Conservation (phyloP, 53 echinoderm and acorn worm genomes). For the Antedon mediterranea region DNA sequence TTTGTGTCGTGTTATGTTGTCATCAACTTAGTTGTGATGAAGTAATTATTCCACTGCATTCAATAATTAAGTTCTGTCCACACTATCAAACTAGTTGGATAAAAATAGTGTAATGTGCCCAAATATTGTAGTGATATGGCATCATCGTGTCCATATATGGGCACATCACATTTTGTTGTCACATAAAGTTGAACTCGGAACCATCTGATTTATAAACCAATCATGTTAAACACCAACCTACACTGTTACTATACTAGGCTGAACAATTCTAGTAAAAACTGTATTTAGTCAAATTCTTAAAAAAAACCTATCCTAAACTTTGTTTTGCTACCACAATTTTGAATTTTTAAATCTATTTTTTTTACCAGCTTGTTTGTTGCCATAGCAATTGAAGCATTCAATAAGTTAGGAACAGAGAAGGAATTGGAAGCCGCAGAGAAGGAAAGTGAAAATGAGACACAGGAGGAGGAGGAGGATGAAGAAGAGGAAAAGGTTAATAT, state of each 20-base stretch:
- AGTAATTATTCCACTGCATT: slow-evolving; percentile 79
- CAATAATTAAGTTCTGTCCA: too few relatives aligned
- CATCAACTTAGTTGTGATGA: slow-evolving; percentile 87
- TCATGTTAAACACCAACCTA: too few relatives aligned
- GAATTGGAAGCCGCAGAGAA: slow-evolving; percentile 41
- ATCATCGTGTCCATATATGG: too few relatives aligned
- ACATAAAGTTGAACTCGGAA: too few relatives aligned
- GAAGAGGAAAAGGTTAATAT: not conserved
- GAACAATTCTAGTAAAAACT: not conserved
- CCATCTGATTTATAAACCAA: too few relatives aligned
- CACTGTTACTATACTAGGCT: not conserved
- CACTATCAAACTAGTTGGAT: too few relatives aligned
- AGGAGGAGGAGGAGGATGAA: not conserved
- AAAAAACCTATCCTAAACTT: too few relatives aligned
- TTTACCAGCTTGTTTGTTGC: slow-evolving; percentile 80
- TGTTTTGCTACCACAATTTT: not conserved
- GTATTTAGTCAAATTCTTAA: not conserved
- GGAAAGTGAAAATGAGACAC: slow-evolving; percentile 1
- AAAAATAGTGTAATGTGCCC: too few relatives aligned
- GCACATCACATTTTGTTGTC: too few relatives aligned
- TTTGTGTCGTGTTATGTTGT: slow-evolving; percentile 64
- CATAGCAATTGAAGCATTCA: slow-evolving; percentile 94
- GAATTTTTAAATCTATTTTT: not conserved
- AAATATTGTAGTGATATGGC: too few relatives aligned
- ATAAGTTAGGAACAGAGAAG: slow-evolving; percentile 89